A percentile compares a stretch with the other conserved stretches of the same genome.
Evolutionary conservation across 2,113 vertebrate genomes (phyloP).

Genomic region (Podiceps cristatus): DNA sequence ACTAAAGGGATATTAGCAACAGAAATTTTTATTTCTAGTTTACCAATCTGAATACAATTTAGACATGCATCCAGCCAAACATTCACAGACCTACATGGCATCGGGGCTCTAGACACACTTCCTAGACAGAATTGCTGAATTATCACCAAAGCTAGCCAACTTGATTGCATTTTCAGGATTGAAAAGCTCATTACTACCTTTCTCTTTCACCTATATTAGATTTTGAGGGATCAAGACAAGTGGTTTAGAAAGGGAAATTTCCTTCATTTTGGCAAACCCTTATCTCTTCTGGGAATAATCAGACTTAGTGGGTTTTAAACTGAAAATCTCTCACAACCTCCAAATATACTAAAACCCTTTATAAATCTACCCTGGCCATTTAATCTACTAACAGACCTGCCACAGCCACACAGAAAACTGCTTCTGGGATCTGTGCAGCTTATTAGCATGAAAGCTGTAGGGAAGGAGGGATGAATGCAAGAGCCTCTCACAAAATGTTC

Average conservation of each 20-base stretch:
- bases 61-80: background rate
- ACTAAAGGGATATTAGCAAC: background rate
- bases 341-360: constrained; percentile 19
- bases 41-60: background rate
- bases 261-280: background rate
- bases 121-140: background rate
- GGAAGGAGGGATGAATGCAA: background rate
- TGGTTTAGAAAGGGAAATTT: background rate
- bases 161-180: background rate
- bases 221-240: background rate
- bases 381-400: constrained; percentile 21
- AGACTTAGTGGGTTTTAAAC: background rate
- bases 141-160: background rate
- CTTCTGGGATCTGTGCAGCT: background rate
- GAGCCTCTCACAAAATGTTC: background rate
- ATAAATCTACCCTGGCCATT: background rate
- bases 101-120: background rate
- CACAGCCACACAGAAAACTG: background rate
- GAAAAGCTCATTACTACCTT: background rate
- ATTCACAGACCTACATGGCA: background rate
- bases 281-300: constrained; percentile 2
- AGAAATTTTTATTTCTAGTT: background rate
- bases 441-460: background rate
- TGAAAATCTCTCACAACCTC: constrained; percentile 16
- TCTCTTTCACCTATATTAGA: background rate